Evolutionary conservation across 2,113 vertebrate genomes (phyloP).

Genomic region (Gnathonemus longibarbis): DNA sequence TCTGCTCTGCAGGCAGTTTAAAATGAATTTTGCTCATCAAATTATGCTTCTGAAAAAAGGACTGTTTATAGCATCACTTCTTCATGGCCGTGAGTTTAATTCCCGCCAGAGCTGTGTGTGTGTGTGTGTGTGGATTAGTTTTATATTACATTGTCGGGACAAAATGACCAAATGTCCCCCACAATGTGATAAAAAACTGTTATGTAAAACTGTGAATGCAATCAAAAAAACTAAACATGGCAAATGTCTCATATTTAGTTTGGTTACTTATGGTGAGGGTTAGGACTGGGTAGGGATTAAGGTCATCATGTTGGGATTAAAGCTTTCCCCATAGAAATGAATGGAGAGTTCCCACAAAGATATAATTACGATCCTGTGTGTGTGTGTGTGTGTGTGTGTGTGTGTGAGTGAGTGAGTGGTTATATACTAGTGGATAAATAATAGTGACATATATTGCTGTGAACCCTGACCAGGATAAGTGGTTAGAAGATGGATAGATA

Average conservation of each 20-base stretch:
- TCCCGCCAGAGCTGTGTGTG: not conserved
- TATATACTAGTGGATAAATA: not conserved
- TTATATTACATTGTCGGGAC: too few relatives aligned
- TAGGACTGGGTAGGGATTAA: too few relatives aligned
- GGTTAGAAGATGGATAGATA: not conserved
- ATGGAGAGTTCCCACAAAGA: not conserved
- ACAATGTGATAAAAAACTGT: too few relatives aligned
- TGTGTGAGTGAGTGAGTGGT: not conserved
- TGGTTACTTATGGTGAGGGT: too few relatives aligned
- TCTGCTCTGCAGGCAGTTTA: not conserved
- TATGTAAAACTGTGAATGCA: too few relatives aligned
- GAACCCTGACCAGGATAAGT: not conserved
- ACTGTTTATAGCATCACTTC: not conserved
- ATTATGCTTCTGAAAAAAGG: not conserved
- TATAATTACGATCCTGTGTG: too few relatives aligned
- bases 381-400: too few relatives aligned
- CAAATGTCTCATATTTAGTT: too few relatives aligned
- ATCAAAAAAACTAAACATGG: too few relatives aligned
- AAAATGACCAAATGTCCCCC: too few relatives aligned
- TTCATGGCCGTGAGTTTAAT: not conserved
- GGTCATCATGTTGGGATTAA: not conserved
- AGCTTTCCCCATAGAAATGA: not conserved
- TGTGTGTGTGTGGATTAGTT: not conserved
- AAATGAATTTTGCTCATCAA: not conserved
- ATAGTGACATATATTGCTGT: not conserved